These are phyloP conservation scores for Rhombomys opimus DNA, from an alignment of 2,113 vertebrate genomes.

Conservation along the genomic window DNA sequence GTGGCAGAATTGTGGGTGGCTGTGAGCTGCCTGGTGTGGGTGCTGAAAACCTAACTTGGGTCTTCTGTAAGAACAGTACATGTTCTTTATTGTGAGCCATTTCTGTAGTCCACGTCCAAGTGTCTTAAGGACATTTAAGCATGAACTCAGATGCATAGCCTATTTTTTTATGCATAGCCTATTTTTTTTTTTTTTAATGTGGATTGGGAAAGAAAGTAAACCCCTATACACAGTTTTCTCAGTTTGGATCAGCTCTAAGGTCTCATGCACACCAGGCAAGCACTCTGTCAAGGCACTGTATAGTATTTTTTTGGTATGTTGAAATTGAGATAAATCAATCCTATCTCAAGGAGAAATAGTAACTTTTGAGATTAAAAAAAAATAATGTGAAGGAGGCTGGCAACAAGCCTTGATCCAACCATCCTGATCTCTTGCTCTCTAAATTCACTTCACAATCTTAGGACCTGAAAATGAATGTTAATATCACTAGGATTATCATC, in stretches of 20 bases:
- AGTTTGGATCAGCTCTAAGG: not conserved
- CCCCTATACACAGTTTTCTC: not conserved
- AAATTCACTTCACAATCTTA: not conserved
- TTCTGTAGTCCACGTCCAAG: not conserved
- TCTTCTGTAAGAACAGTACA: not conserved
- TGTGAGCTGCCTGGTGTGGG: not conserved
- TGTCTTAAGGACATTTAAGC: not conserved
- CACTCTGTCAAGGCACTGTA: not conserved
- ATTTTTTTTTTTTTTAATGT: not conserved
- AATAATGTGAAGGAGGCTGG: not conserved
- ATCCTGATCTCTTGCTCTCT: not conserved
- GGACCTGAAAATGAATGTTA: not conserved
- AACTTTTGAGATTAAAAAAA: not conserved
- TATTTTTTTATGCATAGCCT: not conserved
- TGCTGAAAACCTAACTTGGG: not conserved
- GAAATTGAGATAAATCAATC: not conserved
- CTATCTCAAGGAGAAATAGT: not conserved
- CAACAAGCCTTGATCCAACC: not conserved
- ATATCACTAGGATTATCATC: not conserved
- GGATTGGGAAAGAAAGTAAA: not conserved
- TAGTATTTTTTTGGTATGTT: not conserved
- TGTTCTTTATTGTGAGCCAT: not conserved
- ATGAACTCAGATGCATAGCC: not conserved
- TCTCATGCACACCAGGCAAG: not conserved
- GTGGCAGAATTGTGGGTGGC: not conserved